Conservation (phyloP, 2,797 vertebrate species). For the Galagoides demidoff region DNA sequence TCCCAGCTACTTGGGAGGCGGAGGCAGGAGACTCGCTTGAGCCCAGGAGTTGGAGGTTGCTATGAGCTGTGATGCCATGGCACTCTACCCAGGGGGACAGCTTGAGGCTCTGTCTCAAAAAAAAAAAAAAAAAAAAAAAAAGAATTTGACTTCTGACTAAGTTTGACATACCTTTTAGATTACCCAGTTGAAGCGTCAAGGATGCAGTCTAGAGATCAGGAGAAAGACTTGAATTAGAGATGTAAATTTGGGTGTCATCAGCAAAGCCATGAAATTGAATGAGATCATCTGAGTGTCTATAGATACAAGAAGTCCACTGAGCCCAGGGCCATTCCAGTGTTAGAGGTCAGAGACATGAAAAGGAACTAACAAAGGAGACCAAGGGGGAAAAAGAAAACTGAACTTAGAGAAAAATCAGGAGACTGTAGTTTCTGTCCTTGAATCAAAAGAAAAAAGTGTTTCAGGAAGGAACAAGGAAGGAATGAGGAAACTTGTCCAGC, state of each 20-base stretch:
- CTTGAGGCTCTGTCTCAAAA: too few relatives aligned
- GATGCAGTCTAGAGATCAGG: not conserved
- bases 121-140: too few relatives aligned
- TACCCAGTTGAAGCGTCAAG: not conserved
- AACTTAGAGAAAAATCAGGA: not conserved
- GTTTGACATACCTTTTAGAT: not conserved
- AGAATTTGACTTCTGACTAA: not conserved
- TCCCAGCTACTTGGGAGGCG: too few relatives aligned
- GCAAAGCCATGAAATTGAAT: not conserved
- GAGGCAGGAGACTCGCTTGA: too few relatives aligned
- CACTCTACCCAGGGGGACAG: too few relatives aligned
- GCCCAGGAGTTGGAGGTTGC: too few relatives aligned
- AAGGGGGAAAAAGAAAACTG: not conserved
- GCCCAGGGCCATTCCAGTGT: not conserved
- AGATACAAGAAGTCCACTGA: not conserved
- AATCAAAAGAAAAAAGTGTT: not conserved
- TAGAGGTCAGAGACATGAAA: not conserved
- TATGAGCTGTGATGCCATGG: too few relatives aligned
- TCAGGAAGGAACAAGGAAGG: not conserved
- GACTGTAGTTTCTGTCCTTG: not conserved
- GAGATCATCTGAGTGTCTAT: not conserved
- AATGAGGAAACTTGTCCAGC: not conserved
- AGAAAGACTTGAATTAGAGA: not conserved
- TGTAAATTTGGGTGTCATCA: not conserved
- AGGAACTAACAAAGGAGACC: not conserved